phyloP scores from a whole-genome alignment of 2,888 invertebrate genomes.

The Cactoblastis cactorum region DNA sequence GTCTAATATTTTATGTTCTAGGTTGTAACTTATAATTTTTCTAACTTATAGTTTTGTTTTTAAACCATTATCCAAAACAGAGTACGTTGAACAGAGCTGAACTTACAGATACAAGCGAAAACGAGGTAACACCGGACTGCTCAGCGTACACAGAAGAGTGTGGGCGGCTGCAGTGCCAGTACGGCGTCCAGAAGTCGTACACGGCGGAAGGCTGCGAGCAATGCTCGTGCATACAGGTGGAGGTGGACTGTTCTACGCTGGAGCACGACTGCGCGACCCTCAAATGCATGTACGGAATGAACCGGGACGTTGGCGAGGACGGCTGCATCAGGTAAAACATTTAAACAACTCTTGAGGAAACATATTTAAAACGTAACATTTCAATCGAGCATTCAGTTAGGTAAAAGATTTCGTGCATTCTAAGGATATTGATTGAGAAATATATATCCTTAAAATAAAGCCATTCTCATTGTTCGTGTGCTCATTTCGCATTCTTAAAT shows the following conservation, averaged over 20 bases:
- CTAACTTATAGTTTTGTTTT: background rate
- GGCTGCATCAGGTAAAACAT: constrained; percentile 48
- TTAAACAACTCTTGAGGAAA: background rate
- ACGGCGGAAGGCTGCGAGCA: constrained; percentile 80
- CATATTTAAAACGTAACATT: background rate
- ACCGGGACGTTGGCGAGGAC: constrained; percentile 45
- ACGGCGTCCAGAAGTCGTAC: constrained; percentile 81
- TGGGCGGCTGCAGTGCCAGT: constrained; percentile 82
- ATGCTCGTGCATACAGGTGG: constrained; percentile 69
- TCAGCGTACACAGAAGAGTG: constrained; percentile 81
- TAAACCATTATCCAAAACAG: background rate
- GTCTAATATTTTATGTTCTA: too few relatives aligned
- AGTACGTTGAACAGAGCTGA: background rate
- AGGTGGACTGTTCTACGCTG: constrained; percentile 76
- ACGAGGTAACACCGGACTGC: constrained; percentile 66
- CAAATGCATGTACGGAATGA: constrained; percentile 86
- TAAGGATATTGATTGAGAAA: too few relatives aligned
- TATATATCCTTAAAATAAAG: too few relatives aligned
- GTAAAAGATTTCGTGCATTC: too few relatives aligned
- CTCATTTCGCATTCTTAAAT: too few relatives aligned
- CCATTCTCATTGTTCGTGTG: too few relatives aligned
- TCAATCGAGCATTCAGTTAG: too few relatives aligned
- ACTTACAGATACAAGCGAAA: constrained; percentile 20
- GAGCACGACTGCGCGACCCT: constrained; percentile 81
- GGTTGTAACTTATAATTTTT: too few relatives aligned